phyloP scores from a whole-genome alignment of 2,113 vertebrate species.

The Taurulus bubalis region DNA sequence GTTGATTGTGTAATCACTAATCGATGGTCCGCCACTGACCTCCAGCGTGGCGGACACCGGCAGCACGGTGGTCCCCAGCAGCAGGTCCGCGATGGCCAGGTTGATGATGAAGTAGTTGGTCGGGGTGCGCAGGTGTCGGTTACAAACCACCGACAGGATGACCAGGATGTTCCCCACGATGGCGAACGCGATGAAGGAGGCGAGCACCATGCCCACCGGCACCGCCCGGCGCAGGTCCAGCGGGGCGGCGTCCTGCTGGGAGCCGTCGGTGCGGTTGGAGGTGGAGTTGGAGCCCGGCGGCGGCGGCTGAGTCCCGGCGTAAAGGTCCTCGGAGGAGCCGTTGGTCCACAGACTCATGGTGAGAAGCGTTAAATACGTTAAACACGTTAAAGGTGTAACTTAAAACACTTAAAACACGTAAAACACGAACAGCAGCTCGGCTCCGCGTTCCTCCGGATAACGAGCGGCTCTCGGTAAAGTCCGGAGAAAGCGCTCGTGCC shows the following conservation, averaged over 20 bases:
- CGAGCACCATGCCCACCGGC: slow-evolving; percentile 72
- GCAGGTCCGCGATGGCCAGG: slow-evolving; percentile 74
- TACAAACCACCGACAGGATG: slow-evolving; percentile 76
- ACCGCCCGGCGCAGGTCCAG: slow-evolving; percentile 70
- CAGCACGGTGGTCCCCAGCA: slow-evolving; percentile 75
- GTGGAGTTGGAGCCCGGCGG: slow-evolving; percentile 25
- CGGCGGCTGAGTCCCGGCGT: neutral
- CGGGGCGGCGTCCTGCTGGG: slow-evolving; percentile 10
- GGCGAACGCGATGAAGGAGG: slow-evolving; percentile 75
- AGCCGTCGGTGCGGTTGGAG: slow-evolving; percentile 28
- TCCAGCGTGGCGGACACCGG: slow-evolving; percentile 76
- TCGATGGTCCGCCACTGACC: slow-evolving; percentile 42
- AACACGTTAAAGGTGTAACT: too few relatives aligned
- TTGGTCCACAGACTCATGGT: slow-evolving; percentile 67
- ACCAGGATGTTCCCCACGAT: slow-evolving; percentile 76
- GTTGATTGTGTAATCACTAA: neutral
- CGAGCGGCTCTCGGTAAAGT: neutral
- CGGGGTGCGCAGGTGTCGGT: slow-evolving; percentile 71
- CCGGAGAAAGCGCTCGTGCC: slow-evolving; percentile 17
- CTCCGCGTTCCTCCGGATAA: neutral
- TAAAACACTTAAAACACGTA: too few relatives aligned
- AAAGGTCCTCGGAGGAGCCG: slow-evolving; percentile 45
- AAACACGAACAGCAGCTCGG: too few relatives aligned
- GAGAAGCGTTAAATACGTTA: neutral
- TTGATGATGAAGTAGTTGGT: slow-evolving; percentile 80